Evolutionary conservation across 2,113 vertebrate species (phyloP).

Genomic region (Thinocorus orbignyianus): DNA sequence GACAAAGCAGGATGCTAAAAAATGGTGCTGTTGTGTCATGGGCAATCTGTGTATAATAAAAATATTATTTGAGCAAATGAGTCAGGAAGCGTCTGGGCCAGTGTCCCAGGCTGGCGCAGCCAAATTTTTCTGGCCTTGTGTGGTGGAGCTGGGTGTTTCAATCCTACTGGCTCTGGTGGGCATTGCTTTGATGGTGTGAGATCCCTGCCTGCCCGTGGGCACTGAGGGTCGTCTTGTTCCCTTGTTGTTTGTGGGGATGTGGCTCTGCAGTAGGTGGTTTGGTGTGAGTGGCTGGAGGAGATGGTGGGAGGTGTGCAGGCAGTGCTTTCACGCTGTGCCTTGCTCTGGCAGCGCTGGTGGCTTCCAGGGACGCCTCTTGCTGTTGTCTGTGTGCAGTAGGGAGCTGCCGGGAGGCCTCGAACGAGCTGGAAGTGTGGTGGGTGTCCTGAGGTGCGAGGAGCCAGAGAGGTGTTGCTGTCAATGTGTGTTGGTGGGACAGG

Average conservation of each 20-base stretch:
- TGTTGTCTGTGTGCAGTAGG: not conserved
- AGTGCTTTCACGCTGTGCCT: not conserved
- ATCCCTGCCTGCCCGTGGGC: not conserved
- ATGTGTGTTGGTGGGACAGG: rapidly evolving
- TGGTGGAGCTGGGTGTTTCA: not conserved
- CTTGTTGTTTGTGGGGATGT: rapidly evolving
- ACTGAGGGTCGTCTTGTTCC: rapidly evolving
- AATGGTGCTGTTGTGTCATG: slow-evolving; percentile 47
- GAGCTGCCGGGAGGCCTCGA: not conserved
- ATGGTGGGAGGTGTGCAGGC: not conserved
- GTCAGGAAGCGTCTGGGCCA: slow-evolving; percentile 45
- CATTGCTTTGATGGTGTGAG: not conserved
- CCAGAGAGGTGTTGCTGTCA: not conserved
- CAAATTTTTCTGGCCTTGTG: not conserved
- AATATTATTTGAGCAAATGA: slow-evolving; percentile 57
- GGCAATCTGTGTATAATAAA: slow-evolving; percentile 28
- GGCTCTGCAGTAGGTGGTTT: not conserved
- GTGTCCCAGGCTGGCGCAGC: slow-evolving; percentile 22
- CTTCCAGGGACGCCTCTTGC: not conserved
- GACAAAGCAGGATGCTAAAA: slow-evolving; percentile 37
- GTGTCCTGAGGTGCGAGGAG: not conserved
- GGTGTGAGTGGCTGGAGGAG: not conserved
- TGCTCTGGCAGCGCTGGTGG: not conserved
- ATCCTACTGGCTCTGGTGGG: not conserved
- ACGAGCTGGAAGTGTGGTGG: not conserved